These are phyloP conservation scores for Sesia bembeciformis DNA, from an alignment of 2,888 invertebrate genomes.

Conservation along the genomic window DNA sequence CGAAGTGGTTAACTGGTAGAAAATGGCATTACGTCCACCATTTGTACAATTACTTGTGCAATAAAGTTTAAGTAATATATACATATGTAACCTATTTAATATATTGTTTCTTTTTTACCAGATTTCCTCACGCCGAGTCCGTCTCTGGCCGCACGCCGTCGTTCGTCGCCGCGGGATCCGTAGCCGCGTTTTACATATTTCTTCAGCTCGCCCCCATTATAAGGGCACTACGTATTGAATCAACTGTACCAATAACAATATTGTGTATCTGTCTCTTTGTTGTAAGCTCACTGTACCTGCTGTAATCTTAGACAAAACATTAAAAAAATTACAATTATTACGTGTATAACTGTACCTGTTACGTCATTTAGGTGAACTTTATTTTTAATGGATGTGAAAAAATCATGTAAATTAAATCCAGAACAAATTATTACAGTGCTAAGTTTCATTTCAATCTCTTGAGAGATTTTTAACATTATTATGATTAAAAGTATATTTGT, in stretches of 20 bases:
- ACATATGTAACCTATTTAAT: not conserved
- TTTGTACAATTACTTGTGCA: too few relatives aligned
- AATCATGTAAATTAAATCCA: too few relatives aligned
- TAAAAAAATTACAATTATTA: not conserved
- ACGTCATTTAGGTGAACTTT: too few relatives aligned
- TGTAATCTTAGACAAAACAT: not conserved
- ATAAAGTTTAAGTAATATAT: too few relatives aligned
- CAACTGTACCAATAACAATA: conserved; percentile 15
- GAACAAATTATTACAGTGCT: too few relatives aligned
- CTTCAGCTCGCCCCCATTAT: conserved; percentile 48
- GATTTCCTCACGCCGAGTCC: not conserved
- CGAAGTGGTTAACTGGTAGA: too few relatives aligned
- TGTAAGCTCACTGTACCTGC: not conserved
- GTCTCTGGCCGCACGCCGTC: conserved; percentile 29
- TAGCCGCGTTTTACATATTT: conserved; percentile 59
- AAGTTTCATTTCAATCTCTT: too few relatives aligned
- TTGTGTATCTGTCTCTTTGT: conserved; percentile 4
- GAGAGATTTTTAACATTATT: too few relatives aligned
- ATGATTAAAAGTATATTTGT: too few relatives aligned
- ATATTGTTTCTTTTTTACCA: not conserved
- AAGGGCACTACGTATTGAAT: conserved; percentile 32
- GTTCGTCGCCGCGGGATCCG: conserved; percentile 33
- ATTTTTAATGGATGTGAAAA: too few relatives aligned
- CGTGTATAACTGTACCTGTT: too few relatives aligned
- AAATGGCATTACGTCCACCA: too few relatives aligned